A percentile compares a stretch with the other conserved stretches of the same genome.
phyloP scores from a whole-genome alignment of 2,797 vertebrate species.

The Dipus sagitta region DNA sequence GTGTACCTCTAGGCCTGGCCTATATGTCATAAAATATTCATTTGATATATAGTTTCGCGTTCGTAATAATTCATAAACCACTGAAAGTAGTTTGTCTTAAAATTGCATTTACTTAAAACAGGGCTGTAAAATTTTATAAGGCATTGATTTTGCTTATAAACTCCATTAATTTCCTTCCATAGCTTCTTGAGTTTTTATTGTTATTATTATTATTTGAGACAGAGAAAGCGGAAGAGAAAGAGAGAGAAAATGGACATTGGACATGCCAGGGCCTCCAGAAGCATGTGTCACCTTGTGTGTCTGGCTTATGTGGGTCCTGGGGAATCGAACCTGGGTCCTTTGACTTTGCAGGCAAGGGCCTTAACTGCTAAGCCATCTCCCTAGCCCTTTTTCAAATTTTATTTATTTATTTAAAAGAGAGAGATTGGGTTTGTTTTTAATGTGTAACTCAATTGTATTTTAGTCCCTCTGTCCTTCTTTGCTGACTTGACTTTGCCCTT shows the following conservation, averaged over 20 bases:
- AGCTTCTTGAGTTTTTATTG: not conserved
- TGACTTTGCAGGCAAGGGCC: too few relatives aligned
- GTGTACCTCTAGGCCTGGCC: too few relatives aligned
- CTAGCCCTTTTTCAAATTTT: too few relatives aligned
- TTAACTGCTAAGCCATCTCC: too few relatives aligned
- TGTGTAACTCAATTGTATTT: not conserved
- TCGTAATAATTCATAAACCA: not conserved
- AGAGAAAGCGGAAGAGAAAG: too few relatives aligned
- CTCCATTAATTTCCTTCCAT: not conserved
- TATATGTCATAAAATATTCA: not conserved
- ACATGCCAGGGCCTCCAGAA: too few relatives aligned
- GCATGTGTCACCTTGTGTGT: too few relatives aligned
- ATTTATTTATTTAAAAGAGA: too few relatives aligned
- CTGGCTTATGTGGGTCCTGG: too few relatives aligned
- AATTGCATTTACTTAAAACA: slow-evolving; percentile 17
- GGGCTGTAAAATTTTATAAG: slow-evolving; percentile 14
- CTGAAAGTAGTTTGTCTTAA: slow-evolving; percentile 19
- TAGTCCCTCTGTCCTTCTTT: not conserved
- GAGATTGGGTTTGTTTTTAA: not conserved
- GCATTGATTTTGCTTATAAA: slow-evolving; percentile 25
- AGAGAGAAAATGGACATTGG: too few relatives aligned
- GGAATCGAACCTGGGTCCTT: too few relatives aligned
- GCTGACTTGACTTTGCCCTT: not conserved
- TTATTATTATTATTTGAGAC: too few relatives aligned
- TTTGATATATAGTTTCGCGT: not conserved